Percentiles rank a stretch among this genome's conserved stretches.
Evolutionary conservation across 2,888 invertebrate species (phyloP).

Genomic region (Diaperis boleti): DNA sequence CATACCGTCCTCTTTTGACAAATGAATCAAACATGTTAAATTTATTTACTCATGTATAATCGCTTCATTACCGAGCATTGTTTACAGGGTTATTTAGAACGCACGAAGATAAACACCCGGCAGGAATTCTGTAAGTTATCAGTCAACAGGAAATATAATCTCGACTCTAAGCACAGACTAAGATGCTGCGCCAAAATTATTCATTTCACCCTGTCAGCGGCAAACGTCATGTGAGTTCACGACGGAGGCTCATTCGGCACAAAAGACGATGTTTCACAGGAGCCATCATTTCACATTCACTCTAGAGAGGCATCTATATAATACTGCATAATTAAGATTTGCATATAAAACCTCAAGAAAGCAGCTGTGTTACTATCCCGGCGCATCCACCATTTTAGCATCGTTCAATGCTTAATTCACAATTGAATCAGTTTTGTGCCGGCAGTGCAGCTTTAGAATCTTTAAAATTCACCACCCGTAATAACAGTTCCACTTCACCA

Average conservation of each 20-base stretch:
- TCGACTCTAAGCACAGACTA: slow-evolving; percentile 8
- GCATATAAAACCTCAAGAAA: too few relatives aligned
- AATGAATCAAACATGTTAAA: slow-evolving; percentile 4
- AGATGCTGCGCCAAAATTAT: slow-evolving; percentile 45
- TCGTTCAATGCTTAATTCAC: not conserved
- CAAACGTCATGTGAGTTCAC: slow-evolving; percentile 43
- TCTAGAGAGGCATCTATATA: too few relatives aligned
- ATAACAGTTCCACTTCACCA: not conserved
- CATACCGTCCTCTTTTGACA: slow-evolving; percentile 9
- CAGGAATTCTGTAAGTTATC: slow-evolving; percentile 24
- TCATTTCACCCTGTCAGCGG: slow-evolving; percentile 47
- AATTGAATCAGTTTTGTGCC: not conserved
- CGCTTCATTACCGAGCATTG: slow-evolving; percentile 34
- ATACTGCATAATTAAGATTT: too few relatives aligned
- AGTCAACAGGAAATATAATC: slow-evolving; percentile 36
- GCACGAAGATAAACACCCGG: slow-evolving; percentile 29
- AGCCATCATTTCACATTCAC: not conserved
- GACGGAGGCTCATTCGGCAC: slow-evolving; percentile 31
- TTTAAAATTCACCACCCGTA: slow-evolving; percentile 1
- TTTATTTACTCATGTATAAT: slow-evolving; percentile 26
- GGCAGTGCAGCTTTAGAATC: not conserved
- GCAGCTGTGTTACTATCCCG: too few relatives aligned
- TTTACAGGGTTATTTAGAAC: slow-evolving; percentile 25
- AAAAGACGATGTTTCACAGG: not conserved
- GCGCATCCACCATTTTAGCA: not conserved